A percentile compares a stretch with the other conserved stretches of the same genome.
Conservation (phyloP, 2,888 invertebrate species). For the Synanthedon vespiformis region DNA sequence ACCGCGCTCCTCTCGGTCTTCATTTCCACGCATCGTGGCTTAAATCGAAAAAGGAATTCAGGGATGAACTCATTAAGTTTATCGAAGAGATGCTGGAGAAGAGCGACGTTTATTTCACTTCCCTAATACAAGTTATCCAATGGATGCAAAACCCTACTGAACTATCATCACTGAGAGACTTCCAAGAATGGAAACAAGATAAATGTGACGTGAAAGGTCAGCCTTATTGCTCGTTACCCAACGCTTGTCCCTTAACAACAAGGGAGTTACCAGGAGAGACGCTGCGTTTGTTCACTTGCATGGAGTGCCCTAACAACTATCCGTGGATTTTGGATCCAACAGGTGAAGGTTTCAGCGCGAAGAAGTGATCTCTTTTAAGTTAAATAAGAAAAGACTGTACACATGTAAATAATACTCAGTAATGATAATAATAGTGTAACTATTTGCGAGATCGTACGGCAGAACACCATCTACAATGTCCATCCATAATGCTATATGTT, state of each 20-base stretch:
- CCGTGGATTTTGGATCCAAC: constrained; percentile 96
- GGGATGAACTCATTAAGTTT: constrained; percentile 90
- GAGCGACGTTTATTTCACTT: constrained; percentile 94
- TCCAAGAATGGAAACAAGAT: constrained; percentile 93
- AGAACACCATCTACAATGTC: constrained; percentile 21
- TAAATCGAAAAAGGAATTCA: constrained; percentile 93
- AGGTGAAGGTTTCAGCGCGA: constrained; percentile 91
- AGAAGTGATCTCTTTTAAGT: constrained; percentile 74
- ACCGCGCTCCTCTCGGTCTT: constrained; percentile 92
- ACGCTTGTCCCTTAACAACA: constrained; percentile 89
- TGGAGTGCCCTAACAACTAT: constrained; percentile 96
- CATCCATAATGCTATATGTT: constrained; percentile 6
- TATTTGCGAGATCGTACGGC: constrained; percentile 17
- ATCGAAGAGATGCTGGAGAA: constrained; percentile 92
- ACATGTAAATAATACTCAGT: constrained; percentile 70
- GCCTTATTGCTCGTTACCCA: constrained; percentile 91
- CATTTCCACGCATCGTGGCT: constrained; percentile 97
- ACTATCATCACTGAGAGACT: constrained; percentile 85
- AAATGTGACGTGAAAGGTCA: constrained; percentile 95
- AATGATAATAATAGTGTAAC: constrained; percentile 44
- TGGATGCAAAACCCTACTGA: constrained; percentile 98
- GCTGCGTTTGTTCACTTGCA: constrained; percentile 91
- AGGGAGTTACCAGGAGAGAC: constrained; percentile 93
- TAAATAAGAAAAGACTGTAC: constrained; percentile 64
- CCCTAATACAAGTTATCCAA: constrained; percentile 90